phyloP scores from a whole-genome alignment of 2,797 vertebrate genomes.

The Cyclura pinguis region DNA sequence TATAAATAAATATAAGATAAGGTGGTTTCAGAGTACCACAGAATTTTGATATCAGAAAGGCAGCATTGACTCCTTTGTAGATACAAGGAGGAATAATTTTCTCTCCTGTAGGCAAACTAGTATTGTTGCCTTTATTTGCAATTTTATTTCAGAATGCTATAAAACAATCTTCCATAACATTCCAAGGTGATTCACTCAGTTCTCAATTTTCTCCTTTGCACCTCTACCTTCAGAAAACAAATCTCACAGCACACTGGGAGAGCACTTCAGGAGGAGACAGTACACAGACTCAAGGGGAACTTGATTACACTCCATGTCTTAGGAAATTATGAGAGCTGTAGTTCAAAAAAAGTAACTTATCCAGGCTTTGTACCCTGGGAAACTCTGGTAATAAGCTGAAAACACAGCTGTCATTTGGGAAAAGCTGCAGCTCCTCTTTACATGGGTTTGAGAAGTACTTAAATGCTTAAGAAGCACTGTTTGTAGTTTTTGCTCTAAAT shows the following conservation, averaged over 20 bases:
- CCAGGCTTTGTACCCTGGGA: background rate
- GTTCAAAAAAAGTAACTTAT: too few species aligned
- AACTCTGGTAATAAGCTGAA: background rate
- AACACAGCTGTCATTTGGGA: conserved; percentile 16
- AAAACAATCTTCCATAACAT: background rate
- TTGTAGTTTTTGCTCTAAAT: conserved; percentile 22
- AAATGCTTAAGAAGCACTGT: background rate
- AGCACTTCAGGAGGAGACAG: background rate
- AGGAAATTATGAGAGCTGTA: too few species aligned
- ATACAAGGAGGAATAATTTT: too few species aligned
- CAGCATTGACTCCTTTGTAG: background rate
- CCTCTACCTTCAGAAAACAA: too few species aligned
- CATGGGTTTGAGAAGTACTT: background rate
- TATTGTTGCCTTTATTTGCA: background rate
- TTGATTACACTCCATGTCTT: too few species aligned
- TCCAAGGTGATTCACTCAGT: background rate
- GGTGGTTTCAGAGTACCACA: too few species aligned
- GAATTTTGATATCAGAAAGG: background rate
- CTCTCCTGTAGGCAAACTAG: background rate
- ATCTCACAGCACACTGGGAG: background rate
- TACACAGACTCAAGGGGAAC: too few species aligned
- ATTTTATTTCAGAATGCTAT: background rate
- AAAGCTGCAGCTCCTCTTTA: background rate
- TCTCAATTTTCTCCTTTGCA: background rate
- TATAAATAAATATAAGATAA: background rate